A percentile compares a stretch with the other conserved stretches of the same genome.
Conservation (phyloP, 2,888 invertebrate genomes). For the Stenchaetothrips biformis region DNA sequence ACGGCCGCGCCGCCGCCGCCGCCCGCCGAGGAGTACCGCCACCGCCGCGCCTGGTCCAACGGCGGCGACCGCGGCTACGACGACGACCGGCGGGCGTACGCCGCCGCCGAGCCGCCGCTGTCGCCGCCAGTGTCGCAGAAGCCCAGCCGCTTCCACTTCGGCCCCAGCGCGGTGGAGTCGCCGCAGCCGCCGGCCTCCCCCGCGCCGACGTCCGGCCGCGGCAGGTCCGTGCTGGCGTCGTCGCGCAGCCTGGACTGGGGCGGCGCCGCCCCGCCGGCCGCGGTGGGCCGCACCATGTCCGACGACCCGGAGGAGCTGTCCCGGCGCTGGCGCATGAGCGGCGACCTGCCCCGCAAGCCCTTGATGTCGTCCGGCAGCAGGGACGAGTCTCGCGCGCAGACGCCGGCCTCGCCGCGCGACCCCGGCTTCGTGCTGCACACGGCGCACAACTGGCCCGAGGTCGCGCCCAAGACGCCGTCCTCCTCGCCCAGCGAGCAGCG, state of each 20-base stretch:
- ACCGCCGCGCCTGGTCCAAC: slow-evolving; percentile 12
- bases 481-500: slow-evolving; percentile 2
- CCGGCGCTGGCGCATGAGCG: slow-evolving; percentile 1
- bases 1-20: slow-evolving; percentile 4
- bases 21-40: neutral
- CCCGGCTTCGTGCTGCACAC: slow-evolving; percentile 70
- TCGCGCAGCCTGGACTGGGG: slow-evolving; percentile 15
- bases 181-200: neutral
- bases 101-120: slow-evolving; percentile 4
- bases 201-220: neutral
- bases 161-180: neutral
- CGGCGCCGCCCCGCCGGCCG: neutral
- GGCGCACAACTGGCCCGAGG: slow-evolving; percentile 58
- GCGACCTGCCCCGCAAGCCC: slow-evolving; percentile 6
- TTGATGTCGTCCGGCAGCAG: neutral
- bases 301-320: slow-evolving; percentile 10
- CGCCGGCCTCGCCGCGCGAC: slow-evolving; percentile 48
- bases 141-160: neutral
- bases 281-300: neutral
- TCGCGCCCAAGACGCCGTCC: slow-evolving; percentile 14
- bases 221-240: neutral
- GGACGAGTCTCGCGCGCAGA: slow-evolving; percentile 10
- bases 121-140: slow-evolving; percentile 12
- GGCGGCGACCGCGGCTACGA: slow-evolving; percentile 6
- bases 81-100: neutral